These are phyloP conservation scores for Chaetodon trifasciatus DNA, from an alignment of 2,797 vertebrate genomes.

Conservation along the genomic window DNA sequence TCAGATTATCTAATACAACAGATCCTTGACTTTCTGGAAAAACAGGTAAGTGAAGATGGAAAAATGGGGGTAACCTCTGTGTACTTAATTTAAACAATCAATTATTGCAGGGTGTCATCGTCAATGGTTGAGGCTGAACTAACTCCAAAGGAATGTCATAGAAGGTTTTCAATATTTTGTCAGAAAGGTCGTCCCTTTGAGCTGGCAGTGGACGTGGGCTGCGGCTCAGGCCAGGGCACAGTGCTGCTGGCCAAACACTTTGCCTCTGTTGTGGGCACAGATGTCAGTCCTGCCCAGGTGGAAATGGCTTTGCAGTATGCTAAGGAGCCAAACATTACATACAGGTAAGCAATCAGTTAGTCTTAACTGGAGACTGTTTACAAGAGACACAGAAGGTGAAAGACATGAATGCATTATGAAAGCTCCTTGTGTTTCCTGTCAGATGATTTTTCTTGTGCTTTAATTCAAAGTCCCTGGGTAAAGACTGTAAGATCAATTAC, in stretches of 20 bases:
- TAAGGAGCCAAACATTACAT: constrained; percentile 76
- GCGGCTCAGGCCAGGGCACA: constrained; percentile 86
- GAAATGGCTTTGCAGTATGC: constrained; percentile 77
- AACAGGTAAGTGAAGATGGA: constrained; percentile 75
- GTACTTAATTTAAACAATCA: not conserved
- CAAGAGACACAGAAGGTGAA: not conserved
- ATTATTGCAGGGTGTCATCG: not conserved
- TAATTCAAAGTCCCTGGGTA: not conserved
- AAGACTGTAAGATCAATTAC: not conserved
- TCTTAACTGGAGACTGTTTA: not conserved
- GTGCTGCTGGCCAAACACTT: constrained; percentile 83
- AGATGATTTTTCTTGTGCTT: not conserved
- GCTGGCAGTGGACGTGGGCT: constrained; percentile 87
- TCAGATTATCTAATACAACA: constrained; percentile 79
- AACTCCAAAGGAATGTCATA: not conserved
- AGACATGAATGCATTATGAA: not conserved
- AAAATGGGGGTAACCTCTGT: not conserved
- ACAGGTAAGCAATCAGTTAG: constrained; percentile 67
- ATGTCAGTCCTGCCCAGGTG: constrained; percentile 89
- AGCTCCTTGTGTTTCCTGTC: not conserved
- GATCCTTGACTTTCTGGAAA: constrained; percentile 82
- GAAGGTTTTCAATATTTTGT: not conserved
- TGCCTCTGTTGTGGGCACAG: constrained; percentile 86
- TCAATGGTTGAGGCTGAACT: not conserved
- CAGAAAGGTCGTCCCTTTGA: constrained; percentile 72